Conservation (phyloP, 2,888 invertebrate species). For the Drosophila tanythrix region DNA sequence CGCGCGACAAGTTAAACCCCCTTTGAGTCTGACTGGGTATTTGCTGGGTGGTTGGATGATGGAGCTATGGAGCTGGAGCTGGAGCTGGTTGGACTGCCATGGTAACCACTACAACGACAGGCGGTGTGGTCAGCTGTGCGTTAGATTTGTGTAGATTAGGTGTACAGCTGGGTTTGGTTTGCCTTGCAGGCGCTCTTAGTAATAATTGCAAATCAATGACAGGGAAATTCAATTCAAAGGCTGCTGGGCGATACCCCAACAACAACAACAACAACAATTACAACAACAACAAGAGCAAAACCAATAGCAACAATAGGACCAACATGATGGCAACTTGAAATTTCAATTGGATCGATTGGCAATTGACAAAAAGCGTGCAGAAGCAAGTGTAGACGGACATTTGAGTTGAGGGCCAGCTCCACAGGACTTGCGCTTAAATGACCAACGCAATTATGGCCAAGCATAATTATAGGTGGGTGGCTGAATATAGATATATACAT, state of each 20-base stretch:
- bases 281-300: conserved; percentile 1
- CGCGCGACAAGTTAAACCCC: conserved; percentile 63
- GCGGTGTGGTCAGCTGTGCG: conserved; percentile 54
- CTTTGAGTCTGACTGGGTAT: conserved; percentile 3
- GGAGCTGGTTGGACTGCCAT: conserved; percentile 19
- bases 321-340: conserved; percentile 40
- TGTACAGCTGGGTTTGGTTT: conserved; percentile 40
- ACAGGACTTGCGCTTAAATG: conserved; percentile 60
- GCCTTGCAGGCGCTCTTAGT: conserved; percentile 66
- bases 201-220: conserved; percentile 79
- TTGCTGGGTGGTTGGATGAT: not conserved
- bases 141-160: conserved; percentile 56
- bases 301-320: conserved; percentile 20
- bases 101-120: conserved; percentile 32
- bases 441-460: conserved; percentile 66
- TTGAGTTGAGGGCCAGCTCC: conserved; percentile 13
- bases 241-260: conserved; percentile 48
- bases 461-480: conserved; percentile 43
- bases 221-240: conserved; percentile 65
- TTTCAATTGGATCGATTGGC: conserved; percentile 60
- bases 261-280: conserved; percentile 18
- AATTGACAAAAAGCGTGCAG: conserved; percentile 57
- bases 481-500: not conserved
- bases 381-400: conserved; percentile 41
- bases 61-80: not conserved